Base-by-base conservation (phyloP, 1,140 invertebrate species). In the Phocides pigmalion region DNA sequence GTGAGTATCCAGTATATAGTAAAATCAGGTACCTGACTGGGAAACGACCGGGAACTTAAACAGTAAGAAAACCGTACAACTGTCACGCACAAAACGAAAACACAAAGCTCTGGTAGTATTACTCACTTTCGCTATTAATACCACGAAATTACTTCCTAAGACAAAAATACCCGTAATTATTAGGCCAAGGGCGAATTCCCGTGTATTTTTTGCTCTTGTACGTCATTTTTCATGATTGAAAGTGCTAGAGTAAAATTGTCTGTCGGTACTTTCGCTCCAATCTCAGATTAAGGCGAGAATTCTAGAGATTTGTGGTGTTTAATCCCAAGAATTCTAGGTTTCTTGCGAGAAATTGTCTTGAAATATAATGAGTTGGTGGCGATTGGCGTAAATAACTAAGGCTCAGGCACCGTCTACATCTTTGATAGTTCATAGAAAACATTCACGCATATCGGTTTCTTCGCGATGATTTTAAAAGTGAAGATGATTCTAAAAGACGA, bases 171-270 rank as follows among this genome's bases (percentile, higher is more conserved):
- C 2, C 11, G 28, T 50, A 50, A 50, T 50, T 50, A 20, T 17
- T 54, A 5, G 51, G 51, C 51, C 51, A 54, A 54, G 51, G 51
- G 12, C 6, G 37, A 1, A 50, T 9, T 5, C 46, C 17, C 17
- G 50, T 39, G 51, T 54, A 22, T 32, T 35, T 53, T 39, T 54
- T 16, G 25, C 50, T 39, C 12, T 54, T 41, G 28, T 50, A 15
- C 35, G 37, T 39, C 51, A 41, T 22, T 19, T 19, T 17, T 54
- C 32, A 22, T 54, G 35, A 54, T 54, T 35, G 37, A 54, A 54
- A 54, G 51, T 41, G 19, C 51, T 41, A 20, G n/a, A 41, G 17
- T 22, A 5, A 35, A 50, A 35, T 50, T 50, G 28, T 50, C 47
- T 32, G 14, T 50, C 25, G 15, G 9, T 28, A 50, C 32, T 50